These are phyloP conservation scores for Odontomachus brunneus DNA, from an alignment of 1,140 invertebrate species.

Conservation along the genomic window DNA sequence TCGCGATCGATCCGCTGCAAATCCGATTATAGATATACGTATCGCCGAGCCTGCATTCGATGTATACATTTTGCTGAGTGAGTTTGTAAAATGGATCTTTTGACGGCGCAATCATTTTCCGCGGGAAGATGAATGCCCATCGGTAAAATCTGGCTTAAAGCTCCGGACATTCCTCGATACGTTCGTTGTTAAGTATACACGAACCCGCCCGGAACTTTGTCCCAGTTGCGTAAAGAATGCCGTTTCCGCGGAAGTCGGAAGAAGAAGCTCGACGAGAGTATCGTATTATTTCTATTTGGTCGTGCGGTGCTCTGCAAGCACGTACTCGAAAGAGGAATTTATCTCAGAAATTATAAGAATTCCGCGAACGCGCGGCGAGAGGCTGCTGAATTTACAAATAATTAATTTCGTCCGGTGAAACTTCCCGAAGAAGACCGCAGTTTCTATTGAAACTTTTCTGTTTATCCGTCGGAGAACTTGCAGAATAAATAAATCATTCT, in stretches of 20 bases:
- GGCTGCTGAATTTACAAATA: slow-evolving; percentile 13
- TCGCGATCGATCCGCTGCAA: slow-evolving; percentile 34
- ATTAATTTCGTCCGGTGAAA: slow-evolving; percentile 45
- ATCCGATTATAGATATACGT: slow-evolving; percentile 47
- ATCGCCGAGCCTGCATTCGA: slow-evolving; percentile 19
- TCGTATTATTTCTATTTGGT: slow-evolving; percentile 35
- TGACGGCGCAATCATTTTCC: slow-evolving; percentile 12
- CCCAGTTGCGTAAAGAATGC: slow-evolving; percentile 38
- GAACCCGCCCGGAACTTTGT: slow-evolving; percentile 31
- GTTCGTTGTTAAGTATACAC: slow-evolving; percentile 21
- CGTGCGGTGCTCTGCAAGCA: slow-evolving; percentile 21
- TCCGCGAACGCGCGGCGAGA: background rate
- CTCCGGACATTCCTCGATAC: background rate
- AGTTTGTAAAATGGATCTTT: slow-evolving; percentile 45
- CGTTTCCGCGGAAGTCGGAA: slow-evolving; percentile 11
- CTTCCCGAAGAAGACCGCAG: background rate
- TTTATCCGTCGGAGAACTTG: background rate
- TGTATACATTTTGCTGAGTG: slow-evolving; percentile 22
- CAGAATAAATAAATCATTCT: slow-evolving; percentile 6
- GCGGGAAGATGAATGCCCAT: slow-evolving; percentile 19
- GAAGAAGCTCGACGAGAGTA: slow-evolving; percentile 27
- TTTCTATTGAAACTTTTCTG: slow-evolving; percentile 20
- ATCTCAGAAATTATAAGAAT: slow-evolving; percentile 45
- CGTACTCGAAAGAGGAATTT: slow-evolving; percentile 30
- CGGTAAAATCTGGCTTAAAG: slow-evolving; percentile 22